Base-by-base conservation (phyloP, 2,797 vertebrate genomes). In the Lophius americanus region DNA sequence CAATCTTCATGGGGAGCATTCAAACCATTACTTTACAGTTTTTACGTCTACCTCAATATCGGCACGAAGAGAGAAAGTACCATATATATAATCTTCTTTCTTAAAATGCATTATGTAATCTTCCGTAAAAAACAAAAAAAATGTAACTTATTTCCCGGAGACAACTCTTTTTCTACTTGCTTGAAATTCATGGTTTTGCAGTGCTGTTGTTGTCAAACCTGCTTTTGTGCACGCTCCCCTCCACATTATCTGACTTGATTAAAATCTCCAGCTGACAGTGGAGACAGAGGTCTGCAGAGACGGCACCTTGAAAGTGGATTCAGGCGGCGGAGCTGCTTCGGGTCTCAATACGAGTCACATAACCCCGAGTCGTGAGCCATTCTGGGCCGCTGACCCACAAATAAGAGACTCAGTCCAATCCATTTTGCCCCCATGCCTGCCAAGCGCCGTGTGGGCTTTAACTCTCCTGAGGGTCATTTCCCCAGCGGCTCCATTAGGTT, bases 251-350 rank as follows among this genome's bases (percentile, higher is more conserved):
- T 83, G 57, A 90, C 86, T 80, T 93, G 90, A 94, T 94, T 94
- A 94, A 94, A 94, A 93, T 78, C 90, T 94, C 93, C 91, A 88
- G 93, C 93, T 94, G 93, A 83, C 85, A 87, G 77, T 83, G 89
- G 91, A 93, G 92, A 92, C 92, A 79, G 86, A 86, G 60, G 81
- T 77, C 87, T 68, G 86, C 71, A 11, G 84, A 76, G 87, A 86
- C 84, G 88, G 87, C 81, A 89, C 88, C 88, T 92, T 93, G 83
- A 92, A 93, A 92, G 89, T 52, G 38, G 5, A 70, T 59, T 82
- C 87, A 75, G 81, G 82, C 70, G 73, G 72, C 76, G 1, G 74
- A 75, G 79, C 82, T 69, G 70, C 66, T 68, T 70, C 77, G 71
- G 75, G 67, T 83, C 84, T 90, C 81, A 88, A 88, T 92, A 68